Percentiles rank a stretch among this genome's conserved stretches.
Conservation (phyloP, 2,113 vertebrate species). For the Thryonomys swinderianus region DNA sequence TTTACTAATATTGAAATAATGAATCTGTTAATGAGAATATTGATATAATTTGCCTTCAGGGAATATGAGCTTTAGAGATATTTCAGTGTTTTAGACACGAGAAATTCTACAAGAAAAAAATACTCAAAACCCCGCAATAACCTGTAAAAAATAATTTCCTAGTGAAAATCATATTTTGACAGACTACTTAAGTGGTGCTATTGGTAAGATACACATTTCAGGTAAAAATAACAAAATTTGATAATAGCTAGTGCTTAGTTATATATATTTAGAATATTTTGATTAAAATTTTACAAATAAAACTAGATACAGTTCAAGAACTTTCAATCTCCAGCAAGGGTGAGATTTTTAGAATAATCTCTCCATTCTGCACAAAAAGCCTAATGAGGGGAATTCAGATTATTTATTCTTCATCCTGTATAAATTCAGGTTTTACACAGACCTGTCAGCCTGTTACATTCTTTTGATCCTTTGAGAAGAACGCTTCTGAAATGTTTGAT, state of each 20-base stretch:
- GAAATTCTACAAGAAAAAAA: not conserved
- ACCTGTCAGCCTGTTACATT: not conserved
- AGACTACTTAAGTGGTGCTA: not conserved
- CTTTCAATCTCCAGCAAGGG: constrained; percentile 13
- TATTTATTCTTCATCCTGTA: constrained; percentile 30
- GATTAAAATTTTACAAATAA: constrained; percentile 15
- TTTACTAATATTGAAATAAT: not conserved
- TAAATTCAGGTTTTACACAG: constrained; percentile 30
- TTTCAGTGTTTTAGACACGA: not conserved
- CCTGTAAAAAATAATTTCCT: constrained; percentile 1
- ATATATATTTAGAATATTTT: constrained; percentile 40
- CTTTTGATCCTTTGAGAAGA: constrained; percentile 46
- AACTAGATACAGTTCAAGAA: not conserved
- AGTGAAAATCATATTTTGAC: not conserved
- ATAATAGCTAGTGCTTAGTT: not conserved
- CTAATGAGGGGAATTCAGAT: constrained; percentile 36
- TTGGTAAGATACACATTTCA: not conserved
- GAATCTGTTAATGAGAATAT: not conserved
- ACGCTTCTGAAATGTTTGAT: constrained; percentile 47
- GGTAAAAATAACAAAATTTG: constrained; percentile 30
- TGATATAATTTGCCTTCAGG: not conserved
- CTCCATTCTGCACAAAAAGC: not conserved
- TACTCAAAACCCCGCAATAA: not conserved
- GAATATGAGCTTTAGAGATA: not conserved
- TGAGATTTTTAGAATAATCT: not conserved